Percentiles rank a stretch among this genome's conserved stretches.
phyloP scores from a whole-genome alignment of 2,888 invertebrate species.

The Copidosoma aretas region DNA sequence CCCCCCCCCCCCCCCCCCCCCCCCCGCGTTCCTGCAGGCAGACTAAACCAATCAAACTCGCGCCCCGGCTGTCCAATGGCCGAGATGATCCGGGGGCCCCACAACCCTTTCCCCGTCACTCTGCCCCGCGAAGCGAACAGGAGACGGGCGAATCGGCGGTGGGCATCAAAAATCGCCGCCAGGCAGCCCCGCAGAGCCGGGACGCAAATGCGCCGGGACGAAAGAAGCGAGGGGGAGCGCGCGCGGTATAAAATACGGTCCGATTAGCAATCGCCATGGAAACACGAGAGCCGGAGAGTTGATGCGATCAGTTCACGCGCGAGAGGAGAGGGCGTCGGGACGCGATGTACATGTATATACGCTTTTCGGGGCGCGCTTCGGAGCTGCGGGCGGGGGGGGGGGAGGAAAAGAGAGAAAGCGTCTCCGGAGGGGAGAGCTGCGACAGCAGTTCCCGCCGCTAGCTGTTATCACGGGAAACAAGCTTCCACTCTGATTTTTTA shows the following conservation, averaged over 20 bases:
- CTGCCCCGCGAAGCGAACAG: not conserved
- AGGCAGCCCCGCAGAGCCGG: too few relatives aligned
- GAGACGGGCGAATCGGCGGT: not conserved
- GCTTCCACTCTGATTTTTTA: conserved; percentile 64
- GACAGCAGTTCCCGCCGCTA: conserved; percentile 49
- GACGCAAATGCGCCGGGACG: conserved; percentile 47
- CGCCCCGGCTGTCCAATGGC: too few relatives aligned
- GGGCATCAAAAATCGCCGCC: too few relatives aligned
- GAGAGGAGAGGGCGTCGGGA: conserved; percentile 54
- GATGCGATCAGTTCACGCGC: conserved; percentile 65
- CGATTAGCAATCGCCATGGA: conserved; percentile 70
- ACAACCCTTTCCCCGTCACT: too few relatives aligned
- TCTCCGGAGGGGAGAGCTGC: conserved; percentile 13
- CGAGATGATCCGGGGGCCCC: too few relatives aligned
- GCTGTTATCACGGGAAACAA: conserved; percentile 63
- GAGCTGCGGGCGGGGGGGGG: conserved; percentile 42
- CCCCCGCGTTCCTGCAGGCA: too few relatives aligned
- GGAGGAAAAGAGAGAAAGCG: conserved; percentile 34
- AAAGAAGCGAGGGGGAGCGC: conserved; percentile 45
- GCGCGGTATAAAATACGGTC: conserved; percentile 58
- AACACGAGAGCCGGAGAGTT: conserved; percentile 63
- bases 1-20: too few relatives aligned
- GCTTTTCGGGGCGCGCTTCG: conserved; percentile 37
- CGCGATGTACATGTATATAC: conserved; percentile 35
- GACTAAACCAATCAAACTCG: too few relatives aligned